Conservation (phyloP, 2,113 vertebrate species). For the Camelus bactrianus region DNA sequence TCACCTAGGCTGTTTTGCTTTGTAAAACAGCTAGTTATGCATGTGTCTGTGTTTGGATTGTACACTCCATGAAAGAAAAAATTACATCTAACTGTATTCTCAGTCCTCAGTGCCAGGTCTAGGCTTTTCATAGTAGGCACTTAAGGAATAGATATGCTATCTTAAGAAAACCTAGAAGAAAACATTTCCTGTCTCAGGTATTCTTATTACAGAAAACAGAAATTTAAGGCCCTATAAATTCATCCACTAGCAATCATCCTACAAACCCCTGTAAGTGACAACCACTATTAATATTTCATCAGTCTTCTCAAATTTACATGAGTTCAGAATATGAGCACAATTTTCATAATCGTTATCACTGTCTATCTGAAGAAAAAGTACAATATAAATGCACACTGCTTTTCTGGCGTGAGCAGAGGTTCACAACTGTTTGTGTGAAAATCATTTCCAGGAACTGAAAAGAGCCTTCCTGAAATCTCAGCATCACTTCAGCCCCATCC, state of each 20-base stretch:
- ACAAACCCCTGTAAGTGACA: background rate
- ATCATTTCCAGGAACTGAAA: conserved; percentile 23
- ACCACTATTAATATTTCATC: background rate
- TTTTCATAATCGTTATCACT: background rate
- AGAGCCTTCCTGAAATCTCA: conserved; percentile 33
- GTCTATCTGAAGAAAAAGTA: background rate
- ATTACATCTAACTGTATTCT: background rate
- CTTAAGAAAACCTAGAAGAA: conserved; percentile 21
- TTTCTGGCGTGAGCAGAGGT: background rate
- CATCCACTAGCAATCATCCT: background rate
- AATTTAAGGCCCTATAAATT: background rate
- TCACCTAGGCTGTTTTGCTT: background rate
- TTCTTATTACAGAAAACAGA: background rate
- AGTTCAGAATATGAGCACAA: background rate
- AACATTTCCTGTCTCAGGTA: background rate
- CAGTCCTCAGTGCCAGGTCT: background rate
- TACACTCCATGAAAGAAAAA: background rate
- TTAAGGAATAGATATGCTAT: background rate
- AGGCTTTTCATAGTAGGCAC: background rate
- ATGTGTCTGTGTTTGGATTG: background rate
- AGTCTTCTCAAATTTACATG: background rate
- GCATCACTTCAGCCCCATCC: background rate
- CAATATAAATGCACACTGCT: background rate
- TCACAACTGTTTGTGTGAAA: background rate
- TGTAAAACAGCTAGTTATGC: background rate